Percentiles rank a stretch among this genome's conserved stretches.
phyloP scores from a whole-genome alignment of 2,113 vertebrate species.

The human (Homo sapiens) region DNA sequence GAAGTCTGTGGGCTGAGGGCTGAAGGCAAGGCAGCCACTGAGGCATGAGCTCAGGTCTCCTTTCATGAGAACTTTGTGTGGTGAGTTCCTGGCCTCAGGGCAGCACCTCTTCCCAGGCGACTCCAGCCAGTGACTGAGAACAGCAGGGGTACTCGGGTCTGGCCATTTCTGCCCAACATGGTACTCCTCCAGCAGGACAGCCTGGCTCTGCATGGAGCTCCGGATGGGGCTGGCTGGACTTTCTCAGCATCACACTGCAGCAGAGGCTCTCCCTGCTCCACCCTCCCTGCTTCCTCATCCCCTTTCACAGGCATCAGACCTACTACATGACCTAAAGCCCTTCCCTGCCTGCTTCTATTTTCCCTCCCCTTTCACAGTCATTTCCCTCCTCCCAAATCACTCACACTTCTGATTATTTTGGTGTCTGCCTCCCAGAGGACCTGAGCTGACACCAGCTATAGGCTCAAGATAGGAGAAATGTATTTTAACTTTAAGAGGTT shows the following conservation, averaged over 20 bases:
- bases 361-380: background rate
- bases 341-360: background rate
- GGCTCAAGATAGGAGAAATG: background rate
- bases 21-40: accelerated
- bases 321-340: too few relatives aligned
- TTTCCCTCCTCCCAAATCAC: background rate
- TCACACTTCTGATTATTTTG: background rate
- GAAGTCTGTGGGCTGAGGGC: background rate
- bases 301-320: too few relatives aligned
- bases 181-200: background rate
- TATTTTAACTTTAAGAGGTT: background rate
- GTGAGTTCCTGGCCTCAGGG: background rate
- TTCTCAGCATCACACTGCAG: background rate
- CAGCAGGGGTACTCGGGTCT: accelerated
- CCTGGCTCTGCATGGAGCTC: background rate
- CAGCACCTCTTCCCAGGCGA: background rate
- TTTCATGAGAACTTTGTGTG: background rate
- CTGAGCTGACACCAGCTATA: background rate
- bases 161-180: background rate
- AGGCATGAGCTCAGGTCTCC: accelerated
- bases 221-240: background rate
- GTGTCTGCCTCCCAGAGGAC: background rate
- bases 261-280: accelerated
- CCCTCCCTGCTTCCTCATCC: background rate
- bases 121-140: background rate